Percentiles rank a stretch among this genome's conserved stretches.
These are phyloP conservation scores for Lepetodrilus schrolli DNA, from an alignment of 2,888 invertebrate genomes.

Conservation along the genomic window DNA sequence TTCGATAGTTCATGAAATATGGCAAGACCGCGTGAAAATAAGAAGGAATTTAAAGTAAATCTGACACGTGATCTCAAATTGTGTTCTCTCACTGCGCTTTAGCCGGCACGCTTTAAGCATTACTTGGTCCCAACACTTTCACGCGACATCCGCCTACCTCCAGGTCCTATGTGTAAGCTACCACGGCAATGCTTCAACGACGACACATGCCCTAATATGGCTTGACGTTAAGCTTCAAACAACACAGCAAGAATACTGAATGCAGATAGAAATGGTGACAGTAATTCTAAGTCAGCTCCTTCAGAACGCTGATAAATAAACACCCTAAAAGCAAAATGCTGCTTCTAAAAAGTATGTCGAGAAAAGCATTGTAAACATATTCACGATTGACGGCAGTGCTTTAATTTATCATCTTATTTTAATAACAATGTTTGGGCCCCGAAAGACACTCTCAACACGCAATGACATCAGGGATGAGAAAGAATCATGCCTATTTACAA, in stretches of 20 bases:
- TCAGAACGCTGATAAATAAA: conserved; percentile 11
- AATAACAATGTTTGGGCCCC: conserved; percentile 13
- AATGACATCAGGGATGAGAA: conserved; percentile 17
- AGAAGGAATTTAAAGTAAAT: background rate
- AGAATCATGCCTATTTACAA: conserved; percentile 8
- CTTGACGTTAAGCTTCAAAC: too few species aligned
- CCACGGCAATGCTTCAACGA: too few species aligned
- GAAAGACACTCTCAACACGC: background rate
- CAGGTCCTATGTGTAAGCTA: too few species aligned
- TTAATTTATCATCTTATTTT: too few species aligned
- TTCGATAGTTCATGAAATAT: too few species aligned
- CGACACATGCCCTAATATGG: too few species aligned
- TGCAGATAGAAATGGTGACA: conserved; percentile 26
- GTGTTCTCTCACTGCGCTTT: background rate
- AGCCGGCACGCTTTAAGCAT: background rate
- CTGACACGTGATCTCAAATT: background rate
- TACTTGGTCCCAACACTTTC: background rate
- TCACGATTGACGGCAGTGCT: conserved; percentile 30
- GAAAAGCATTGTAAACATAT: too few species aligned
- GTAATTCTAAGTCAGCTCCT: background rate
- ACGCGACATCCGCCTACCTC: too few species aligned
- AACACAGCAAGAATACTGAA: too few species aligned
- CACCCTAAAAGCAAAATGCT: conserved; percentile 7
- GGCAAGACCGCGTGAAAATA: conserved; percentile 5
- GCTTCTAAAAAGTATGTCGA: too few species aligned